Percentiles rank a stretch among this genome's conserved stretches.
Conservation (phyloP, 2,797 vertebrate genomes). For the Neosilurus hyrtlii region DNA sequence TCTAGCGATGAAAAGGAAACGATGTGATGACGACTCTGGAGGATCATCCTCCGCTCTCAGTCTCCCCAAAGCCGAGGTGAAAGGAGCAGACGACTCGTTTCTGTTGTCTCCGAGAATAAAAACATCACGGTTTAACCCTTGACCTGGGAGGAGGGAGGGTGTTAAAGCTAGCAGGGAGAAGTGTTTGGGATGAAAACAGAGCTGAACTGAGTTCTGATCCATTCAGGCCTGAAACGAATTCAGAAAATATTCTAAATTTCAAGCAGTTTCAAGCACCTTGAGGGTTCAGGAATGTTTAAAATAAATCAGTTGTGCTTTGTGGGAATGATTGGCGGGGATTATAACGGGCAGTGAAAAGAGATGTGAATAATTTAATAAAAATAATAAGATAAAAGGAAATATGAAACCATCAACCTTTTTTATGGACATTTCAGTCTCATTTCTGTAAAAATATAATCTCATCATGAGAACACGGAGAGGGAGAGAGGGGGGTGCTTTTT, state of each 20-base stretch:
- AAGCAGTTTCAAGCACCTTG: no score
- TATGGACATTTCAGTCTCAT: no score
- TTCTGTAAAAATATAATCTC: no score
- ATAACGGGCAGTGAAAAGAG: not conserved
- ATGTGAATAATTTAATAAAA: not conserved
- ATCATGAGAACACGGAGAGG: no score
- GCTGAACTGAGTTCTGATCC: not conserved
- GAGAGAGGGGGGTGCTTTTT: no score
- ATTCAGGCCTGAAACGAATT: not conserved
- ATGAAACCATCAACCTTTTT: no score
- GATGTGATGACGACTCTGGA: constrained; percentile 5
- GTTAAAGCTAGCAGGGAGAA: not conserved
- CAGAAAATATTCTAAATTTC: no score
- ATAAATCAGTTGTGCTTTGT: not conserved
- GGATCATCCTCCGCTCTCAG: not conserved
- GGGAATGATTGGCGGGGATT: not conserved
- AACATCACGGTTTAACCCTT: not conserved
- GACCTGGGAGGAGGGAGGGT: not conserved
- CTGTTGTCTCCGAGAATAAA: not conserved
- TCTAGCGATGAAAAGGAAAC: constrained; percentile 44
- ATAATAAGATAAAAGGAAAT: no score
- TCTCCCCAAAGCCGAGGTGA: constrained; percentile 58
- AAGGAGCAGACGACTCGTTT: not conserved
- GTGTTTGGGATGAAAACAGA: not conserved
- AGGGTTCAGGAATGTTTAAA: not conserved